Percentiles rank a stretch among this genome's conserved stretches.
Conservation (phyloP, 2,113 vertebrate genomes). For the Athene noctua region DNA sequence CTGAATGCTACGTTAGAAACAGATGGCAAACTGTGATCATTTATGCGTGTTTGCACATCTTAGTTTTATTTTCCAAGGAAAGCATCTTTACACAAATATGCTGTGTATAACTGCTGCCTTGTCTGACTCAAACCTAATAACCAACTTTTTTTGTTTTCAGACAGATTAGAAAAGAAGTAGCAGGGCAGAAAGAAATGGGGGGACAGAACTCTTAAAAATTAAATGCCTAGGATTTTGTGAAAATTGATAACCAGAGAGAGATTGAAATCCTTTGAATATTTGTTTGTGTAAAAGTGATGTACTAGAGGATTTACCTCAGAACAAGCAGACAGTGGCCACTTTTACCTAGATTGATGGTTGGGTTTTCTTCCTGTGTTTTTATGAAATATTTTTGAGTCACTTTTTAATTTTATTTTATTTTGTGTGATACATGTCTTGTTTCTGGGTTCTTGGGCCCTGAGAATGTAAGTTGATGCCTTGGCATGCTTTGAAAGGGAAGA, state of each 20-base stretch:
- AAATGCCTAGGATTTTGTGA: not conserved
- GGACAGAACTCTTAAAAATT: not conserved
- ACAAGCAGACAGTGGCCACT: not conserved
- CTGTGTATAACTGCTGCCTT: not conserved
- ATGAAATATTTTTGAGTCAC: not conserved
- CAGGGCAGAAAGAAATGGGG: not conserved
- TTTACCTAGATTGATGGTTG: not conserved
- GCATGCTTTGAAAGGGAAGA: not conserved
- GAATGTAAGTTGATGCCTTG: not conserved
- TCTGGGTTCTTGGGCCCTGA: not conserved
- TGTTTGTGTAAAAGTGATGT: not conserved
- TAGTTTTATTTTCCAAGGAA: not conserved
- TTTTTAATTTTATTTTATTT: not conserved
- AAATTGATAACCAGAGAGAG: not conserved
- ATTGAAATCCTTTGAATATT: not conserved
- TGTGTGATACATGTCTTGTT: not conserved
- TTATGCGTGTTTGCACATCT: not conserved
- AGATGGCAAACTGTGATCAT: not conserved
- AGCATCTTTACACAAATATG: not conserved
- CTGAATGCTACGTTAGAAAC: not conserved
- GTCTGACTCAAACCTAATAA: not conserved
- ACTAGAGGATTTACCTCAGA: not conserved
- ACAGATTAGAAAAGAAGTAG: not conserved
- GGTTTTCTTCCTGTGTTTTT: not conserved
- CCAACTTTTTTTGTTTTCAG: not conserved